A percentile compares a stretch with the other conserved stretches of the same genome.
phyloP scores from a whole-genome alignment of 2,888 invertebrate species.

The Cyclophora albipunctata region DNA sequence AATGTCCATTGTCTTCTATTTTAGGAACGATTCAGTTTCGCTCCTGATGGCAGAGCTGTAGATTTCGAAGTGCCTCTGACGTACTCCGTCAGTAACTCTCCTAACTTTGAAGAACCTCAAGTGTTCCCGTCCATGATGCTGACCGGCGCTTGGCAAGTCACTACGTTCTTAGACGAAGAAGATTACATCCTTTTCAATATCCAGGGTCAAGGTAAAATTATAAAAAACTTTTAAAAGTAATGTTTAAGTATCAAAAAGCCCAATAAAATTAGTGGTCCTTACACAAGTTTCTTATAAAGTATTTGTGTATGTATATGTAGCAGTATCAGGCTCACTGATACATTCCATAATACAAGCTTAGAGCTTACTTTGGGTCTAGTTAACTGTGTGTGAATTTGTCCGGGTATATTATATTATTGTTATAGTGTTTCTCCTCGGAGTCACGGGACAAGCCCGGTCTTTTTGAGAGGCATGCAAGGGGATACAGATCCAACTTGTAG shows the following conservation, averaged over 20 bases:
- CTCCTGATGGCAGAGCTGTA: slow-evolving; percentile 4
- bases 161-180: slow-evolving; percentile 38
- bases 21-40: slow-evolving; percentile 44
- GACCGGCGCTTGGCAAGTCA: slow-evolving; percentile 24
- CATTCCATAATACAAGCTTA: too few relatives aligned
- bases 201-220: slow-evolving; percentile 54
- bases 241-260: neutral
- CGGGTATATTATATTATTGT: too few relatives aligned
- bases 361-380: too few relatives aligned
- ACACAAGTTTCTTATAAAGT: too few relatives aligned
- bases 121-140: slow-evolving; percentile 39
- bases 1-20: neutral
- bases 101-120: slow-evolving; percentile 39
- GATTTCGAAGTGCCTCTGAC: slow-evolving; percentile 60
- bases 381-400: too few relatives aligned
- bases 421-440: too few relatives aligned
- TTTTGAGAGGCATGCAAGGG: too few relatives aligned
- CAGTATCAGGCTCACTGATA: too few relatives aligned
- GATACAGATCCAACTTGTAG: too few relatives aligned
- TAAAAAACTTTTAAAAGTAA: neutral
- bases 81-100: slow-evolving; percentile 52
- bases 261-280: too few relatives aligned
- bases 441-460: too few relatives aligned
- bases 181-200: slow-evolving; percentile 48
- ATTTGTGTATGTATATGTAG: too few relatives aligned